These are phyloP conservation scores for Phaethornis superciliosus DNA, from an alignment of 2,113 vertebrate genomes.

Conservation along the genomic window DNA sequence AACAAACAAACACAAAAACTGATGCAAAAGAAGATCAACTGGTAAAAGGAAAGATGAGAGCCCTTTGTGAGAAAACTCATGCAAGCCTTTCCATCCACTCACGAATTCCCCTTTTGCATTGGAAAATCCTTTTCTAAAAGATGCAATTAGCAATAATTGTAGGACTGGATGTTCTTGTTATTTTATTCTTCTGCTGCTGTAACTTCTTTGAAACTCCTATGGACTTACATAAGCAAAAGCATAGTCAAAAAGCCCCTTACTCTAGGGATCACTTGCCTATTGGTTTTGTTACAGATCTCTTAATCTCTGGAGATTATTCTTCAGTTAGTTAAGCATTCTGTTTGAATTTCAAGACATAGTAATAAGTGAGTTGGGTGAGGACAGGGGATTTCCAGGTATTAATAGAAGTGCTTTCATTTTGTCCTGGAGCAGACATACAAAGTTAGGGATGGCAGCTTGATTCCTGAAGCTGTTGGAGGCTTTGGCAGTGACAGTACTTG, in stretches of 20 bases:
- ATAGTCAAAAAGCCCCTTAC: neutral
- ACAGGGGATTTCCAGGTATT: conserved; percentile 23
- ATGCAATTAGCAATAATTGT: conserved; percentile 23
- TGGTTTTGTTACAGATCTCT: conserved; percentile 49
- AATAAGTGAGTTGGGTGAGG: conserved; percentile 6
- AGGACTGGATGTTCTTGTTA: neutral
- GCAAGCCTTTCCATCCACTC: neutral
- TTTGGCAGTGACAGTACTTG: conserved; percentile 24
- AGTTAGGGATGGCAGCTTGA: conserved; percentile 32
- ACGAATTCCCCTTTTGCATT: neutral
- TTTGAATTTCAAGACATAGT: conserved; percentile 10
- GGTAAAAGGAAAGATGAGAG: neutral
- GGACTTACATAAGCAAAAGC: neutral
- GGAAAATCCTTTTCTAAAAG: conserved; percentile 22
- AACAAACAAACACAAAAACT: neutral
- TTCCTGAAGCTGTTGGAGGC: conserved; percentile 21
- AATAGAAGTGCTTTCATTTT: conserved; percentile 20
- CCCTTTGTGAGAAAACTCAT: neutral
- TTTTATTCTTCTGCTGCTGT: neutral
- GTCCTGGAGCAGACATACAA: neutral
- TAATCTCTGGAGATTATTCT: conserved; percentile 43
- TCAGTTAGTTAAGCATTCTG: conserved; percentile 42
- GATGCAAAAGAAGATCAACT: neutral
- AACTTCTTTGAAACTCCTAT: neutral
- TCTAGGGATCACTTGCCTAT: conserved; percentile 4